phyloP scores from a whole-genome alignment of 2,797 vertebrate genomes.

The Remorina albescens region DNA sequence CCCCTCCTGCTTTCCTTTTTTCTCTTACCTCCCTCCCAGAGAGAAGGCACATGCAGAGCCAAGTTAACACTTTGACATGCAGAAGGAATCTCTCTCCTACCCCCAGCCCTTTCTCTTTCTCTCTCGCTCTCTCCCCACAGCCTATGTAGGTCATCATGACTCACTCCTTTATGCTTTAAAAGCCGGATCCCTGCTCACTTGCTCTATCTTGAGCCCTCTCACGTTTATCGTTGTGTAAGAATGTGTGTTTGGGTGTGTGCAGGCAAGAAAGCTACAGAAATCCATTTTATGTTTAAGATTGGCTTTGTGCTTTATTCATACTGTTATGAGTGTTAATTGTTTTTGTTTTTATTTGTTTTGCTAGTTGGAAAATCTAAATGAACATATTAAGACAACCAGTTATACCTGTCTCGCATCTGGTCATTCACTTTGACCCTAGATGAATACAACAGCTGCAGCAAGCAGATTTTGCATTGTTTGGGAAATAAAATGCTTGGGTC shows the following conservation, averaged over 20 bases:
- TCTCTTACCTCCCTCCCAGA: slow-evolving; percentile 61
- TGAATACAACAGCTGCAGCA: slow-evolving; percentile 72
- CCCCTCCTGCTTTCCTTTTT: slow-evolving; percentile 54
- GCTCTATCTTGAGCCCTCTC: slow-evolving; percentile 79
- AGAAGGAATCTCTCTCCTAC: slow-evolving; percentile 79
- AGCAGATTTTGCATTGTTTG: slow-evolving; percentile 73
- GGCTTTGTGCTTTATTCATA: slow-evolving; percentile 14
- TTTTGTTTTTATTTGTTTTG: slow-evolving; percentile 1
- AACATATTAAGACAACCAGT: slow-evolving; percentile 6
- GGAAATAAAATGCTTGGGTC: slow-evolving; percentile 63
- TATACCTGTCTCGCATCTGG: slow-evolving; percentile 18
- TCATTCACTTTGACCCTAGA: slow-evolving; percentile 74
- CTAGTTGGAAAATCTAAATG: slow-evolving; percentile 2
- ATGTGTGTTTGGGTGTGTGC: slow-evolving; percentile 62
- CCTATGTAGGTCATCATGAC: slow-evolving; percentile 89
- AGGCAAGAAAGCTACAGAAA: slow-evolving; percentile 23
- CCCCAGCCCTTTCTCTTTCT: slow-evolving; percentile 52
- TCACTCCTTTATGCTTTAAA: slow-evolving; percentile 85
- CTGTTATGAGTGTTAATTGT: neutral
- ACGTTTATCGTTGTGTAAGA: slow-evolving; percentile 77
- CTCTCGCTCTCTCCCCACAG: slow-evolving; percentile 66
- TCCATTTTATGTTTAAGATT: slow-evolving; percentile 51
- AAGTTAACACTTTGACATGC: slow-evolving; percentile 87
- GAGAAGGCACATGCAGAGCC: slow-evolving; percentile 75
- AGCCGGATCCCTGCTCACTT: slow-evolving; percentile 76